Evolutionary conservation across 1,140 invertebrate species (phyloP).

Genomic region (Pogonomyrmex californicus): DNA sequence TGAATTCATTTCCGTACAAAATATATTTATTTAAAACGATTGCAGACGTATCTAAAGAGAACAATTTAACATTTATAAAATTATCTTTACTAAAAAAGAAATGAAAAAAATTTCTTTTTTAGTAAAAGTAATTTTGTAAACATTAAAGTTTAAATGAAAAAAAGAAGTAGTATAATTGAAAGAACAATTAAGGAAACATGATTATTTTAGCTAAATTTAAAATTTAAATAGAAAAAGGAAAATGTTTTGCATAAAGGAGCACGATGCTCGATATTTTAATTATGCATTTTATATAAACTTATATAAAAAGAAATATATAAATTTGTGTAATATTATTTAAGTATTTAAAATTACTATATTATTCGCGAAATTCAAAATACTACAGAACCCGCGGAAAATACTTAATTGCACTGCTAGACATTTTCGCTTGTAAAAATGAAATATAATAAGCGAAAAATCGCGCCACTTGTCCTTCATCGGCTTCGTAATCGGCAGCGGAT

Average conservation of each 20-base stretch:
- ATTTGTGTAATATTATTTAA: neutral
- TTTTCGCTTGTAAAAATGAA: neutral
- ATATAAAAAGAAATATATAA: neutral
- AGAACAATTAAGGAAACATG: too few species aligned
- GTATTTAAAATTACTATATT: neutral
- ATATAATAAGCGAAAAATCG: neutral
- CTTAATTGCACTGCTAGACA: neutral
- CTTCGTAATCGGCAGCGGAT: constrained; percentile 39
- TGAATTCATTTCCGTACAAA: neutral
- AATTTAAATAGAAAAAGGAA: neutral
- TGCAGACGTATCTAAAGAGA: neutral
- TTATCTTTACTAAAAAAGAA: neutral
- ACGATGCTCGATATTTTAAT: neutral
- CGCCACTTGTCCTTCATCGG: neutral
- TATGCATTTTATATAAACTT: neutral
- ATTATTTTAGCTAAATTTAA: too few species aligned
- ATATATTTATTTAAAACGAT: constrained; percentile 4
- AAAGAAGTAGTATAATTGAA: too few species aligned
- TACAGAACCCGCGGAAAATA: neutral
- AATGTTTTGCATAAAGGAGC: neutral
- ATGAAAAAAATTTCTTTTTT: too few species aligned
- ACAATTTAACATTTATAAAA: neutral
- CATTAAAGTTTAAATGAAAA: too few species aligned
- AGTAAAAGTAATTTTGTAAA: too few species aligned
- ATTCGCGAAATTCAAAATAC: too few species aligned